These are phyloP conservation scores for Steromphala cineraria DNA, from an alignment of 2,888 invertebrate species.

Conservation along the genomic window DNA sequence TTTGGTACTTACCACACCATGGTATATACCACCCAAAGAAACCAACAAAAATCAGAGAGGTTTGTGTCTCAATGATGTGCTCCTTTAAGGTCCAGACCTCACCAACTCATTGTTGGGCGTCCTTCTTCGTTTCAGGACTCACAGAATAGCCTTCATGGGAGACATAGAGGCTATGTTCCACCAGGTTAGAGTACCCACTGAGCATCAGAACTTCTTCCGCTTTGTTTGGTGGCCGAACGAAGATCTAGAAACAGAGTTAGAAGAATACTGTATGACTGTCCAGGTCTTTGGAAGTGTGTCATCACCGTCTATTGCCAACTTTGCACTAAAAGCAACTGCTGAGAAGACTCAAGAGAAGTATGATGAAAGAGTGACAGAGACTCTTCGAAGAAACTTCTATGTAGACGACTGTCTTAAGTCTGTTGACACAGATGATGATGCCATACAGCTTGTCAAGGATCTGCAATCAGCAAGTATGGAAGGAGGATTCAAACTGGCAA, in stretches of 20 bases:
- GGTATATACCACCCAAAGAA: too few relatives aligned
- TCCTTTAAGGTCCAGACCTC: neutral
- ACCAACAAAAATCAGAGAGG: too few relatives aligned
- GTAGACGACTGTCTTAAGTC: slow-evolving; percentile 19
- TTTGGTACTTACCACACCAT: too few relatives aligned
- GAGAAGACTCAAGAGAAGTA: too few relatives aligned
- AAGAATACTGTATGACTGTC: slow-evolving; percentile 2
- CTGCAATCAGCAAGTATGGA: neutral
- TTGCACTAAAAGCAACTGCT: neutral
- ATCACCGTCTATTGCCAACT: neutral
- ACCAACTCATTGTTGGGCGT: neutral
- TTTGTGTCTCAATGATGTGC: neutral
- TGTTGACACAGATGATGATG: neutral
- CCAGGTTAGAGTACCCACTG: neutral
- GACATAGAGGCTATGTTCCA: slow-evolving; percentile 5
- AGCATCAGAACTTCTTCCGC: neutral
- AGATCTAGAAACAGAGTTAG: neutral
- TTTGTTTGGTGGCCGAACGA: neutral
- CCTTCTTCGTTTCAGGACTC: neutral
- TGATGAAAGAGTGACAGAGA: neutral
- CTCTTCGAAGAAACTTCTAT: neutral
- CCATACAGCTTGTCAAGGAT: neutral
- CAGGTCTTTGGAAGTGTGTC: slow-evolving; percentile 4
- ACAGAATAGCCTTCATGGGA: neutral
- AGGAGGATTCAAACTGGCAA: neutral